Evolutionary conservation across 2,888 invertebrate genomes (phyloP).

Genomic region (Hydrotaea diabolus): DNA sequence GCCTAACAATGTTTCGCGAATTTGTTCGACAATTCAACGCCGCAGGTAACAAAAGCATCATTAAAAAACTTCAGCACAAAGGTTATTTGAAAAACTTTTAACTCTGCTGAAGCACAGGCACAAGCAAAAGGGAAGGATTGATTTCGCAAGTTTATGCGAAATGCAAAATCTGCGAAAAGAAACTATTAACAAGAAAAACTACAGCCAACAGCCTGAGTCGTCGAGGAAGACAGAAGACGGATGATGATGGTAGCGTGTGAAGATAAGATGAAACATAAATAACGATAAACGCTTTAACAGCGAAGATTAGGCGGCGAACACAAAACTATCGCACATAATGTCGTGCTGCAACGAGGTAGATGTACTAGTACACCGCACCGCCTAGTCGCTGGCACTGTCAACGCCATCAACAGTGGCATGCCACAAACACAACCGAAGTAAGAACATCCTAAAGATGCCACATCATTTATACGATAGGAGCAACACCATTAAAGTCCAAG

Average conservation of each 20-base stretch:
- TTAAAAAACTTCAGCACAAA: conserved; percentile 9
- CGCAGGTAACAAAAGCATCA: background rate
- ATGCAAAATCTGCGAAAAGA: conserved; percentile 8
- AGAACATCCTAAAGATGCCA: conserved; percentile 1
- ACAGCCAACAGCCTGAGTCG: background rate
- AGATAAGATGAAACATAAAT: conserved; percentile 53
- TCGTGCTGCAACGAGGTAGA: no score
- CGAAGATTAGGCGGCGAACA: conserved; percentile 17
- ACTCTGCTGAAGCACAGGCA: no score
- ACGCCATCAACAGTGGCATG: background rate
- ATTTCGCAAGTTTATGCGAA: conserved; percentile 15
- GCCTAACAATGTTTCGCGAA: background rate
- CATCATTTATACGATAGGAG: background rate
- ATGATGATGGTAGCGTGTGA: conserved; percentile 12
- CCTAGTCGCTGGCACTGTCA: background rate
- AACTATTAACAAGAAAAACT: conserved; percentile 3
- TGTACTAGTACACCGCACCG: no score
- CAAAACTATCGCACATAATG: no score
- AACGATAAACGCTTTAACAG: conserved; percentile 47
- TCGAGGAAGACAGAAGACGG: background rate
- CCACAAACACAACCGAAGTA: background rate
- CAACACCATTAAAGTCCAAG: background rate
- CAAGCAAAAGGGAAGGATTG: conserved; percentile 1
- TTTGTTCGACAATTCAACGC: background rate
- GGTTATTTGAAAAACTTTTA: background rate